phyloP scores from a whole-genome alignment of 2,113 vertebrate genomes.

The Empidonax alnorum region DNA sequence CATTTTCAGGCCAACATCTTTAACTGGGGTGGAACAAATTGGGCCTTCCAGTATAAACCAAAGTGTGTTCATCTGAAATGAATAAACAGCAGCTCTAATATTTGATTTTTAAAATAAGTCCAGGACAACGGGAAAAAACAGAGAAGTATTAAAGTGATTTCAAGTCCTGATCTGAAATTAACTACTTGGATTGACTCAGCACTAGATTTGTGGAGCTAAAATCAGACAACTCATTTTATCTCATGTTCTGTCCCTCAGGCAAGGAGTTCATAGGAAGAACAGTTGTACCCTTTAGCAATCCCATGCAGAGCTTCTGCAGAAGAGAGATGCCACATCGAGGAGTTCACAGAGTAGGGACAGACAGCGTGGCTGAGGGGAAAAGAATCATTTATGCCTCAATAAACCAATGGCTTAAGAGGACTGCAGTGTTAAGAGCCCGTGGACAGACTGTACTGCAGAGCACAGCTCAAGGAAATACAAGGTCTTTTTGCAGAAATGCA shows the following conservation, averaged over 20 bases:
- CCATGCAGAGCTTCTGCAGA: neutral
- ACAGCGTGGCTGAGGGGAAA: neutral
- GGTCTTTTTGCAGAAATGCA: neutral
- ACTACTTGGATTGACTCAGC: neutral
- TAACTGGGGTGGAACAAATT: slow-evolving; percentile 67
- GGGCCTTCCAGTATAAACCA: slow-evolving; percentile 43
- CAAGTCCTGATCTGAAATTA: neutral
- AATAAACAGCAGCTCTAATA: neutral
- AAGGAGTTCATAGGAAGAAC: neutral
- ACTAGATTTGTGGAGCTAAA: neutral
- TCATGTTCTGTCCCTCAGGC: neutral
- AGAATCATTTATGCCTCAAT: neutral
- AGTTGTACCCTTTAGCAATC: neutral
- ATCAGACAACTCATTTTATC: neutral
- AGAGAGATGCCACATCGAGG: rapidly evolving
- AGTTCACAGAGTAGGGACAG: rapidly evolving
- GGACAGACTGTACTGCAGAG: neutral
- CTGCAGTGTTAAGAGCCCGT: neutral
- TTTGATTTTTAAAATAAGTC: neutral
- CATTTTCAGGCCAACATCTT: slow-evolving; percentile 14
- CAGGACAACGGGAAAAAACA: neutral
- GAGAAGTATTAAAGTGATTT: neutral
- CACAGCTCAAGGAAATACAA: neutral
- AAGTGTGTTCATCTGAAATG: neutral
- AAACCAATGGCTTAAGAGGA: neutral